A percentile compares a stretch with the other conserved stretches of the same genome.
Conservation (phyloP, 2,113 vertebrate species). For the Oryzias woworae region DNA sequence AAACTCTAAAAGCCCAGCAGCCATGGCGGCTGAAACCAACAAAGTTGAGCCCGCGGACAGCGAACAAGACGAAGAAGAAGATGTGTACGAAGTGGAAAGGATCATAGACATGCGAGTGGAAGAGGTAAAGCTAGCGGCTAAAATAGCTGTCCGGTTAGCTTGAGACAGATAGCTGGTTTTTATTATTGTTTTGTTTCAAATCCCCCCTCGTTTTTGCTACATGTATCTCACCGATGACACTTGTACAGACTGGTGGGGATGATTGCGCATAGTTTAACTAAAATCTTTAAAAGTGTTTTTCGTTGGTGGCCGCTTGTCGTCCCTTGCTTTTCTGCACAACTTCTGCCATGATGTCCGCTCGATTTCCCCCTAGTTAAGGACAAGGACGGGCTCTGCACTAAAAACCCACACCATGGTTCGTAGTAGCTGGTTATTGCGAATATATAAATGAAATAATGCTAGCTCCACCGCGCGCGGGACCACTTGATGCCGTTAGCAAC, state of each 20-base stretch:
- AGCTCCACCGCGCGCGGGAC: too few relatives aligned
- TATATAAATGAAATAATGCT: too few relatives aligned
- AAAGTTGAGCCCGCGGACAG: constrained; percentile 76
- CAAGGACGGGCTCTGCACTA: constrained; percentile 47
- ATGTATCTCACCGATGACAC: constrained; percentile 9
- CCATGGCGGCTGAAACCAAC: constrained; percentile 58
- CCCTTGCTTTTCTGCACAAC: constrained; percentile 27
- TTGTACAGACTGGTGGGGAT: background rate
- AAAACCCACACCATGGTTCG: too few relatives aligned
- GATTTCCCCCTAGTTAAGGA: constrained; percentile 41
- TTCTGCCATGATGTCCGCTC: constrained; percentile 55
- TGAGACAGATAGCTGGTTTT: constrained; percentile 34
- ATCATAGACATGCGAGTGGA: constrained; percentile 91
- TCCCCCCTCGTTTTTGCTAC: constrained; percentile 18
- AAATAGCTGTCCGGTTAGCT: constrained; percentile 27
- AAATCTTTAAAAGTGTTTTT: fast-evolving
- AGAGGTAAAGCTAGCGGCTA: constrained; percentile 76
- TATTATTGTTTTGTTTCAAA: constrained; percentile 4
- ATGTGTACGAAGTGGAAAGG: constrained; percentile 94
- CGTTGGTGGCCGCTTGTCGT: background rate
- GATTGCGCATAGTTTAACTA: background rate
- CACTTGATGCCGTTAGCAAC: too few relatives aligned
- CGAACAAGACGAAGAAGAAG: constrained; percentile 84
- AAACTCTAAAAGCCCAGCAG: background rate
- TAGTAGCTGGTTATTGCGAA: too few relatives aligned